phyloP scores from a whole-genome alignment of 2,113 vertebrate genomes.

The Bombycilla garrulus region DNA sequence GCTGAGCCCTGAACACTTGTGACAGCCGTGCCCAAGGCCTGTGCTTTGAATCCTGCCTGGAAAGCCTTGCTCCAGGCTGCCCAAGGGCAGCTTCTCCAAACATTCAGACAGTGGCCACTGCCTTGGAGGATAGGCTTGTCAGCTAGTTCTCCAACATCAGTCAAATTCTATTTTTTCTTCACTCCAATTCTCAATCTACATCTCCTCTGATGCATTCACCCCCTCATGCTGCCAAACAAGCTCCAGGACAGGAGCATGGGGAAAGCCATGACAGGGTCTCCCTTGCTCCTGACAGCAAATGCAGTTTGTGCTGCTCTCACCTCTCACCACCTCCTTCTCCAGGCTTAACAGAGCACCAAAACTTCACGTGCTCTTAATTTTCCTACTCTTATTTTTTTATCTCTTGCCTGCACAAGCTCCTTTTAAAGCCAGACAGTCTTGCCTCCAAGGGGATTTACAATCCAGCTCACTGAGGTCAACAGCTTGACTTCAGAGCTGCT shows the following conservation, averaged over 20 bases:
- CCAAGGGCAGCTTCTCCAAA: background rate
- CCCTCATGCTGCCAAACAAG: background rate
- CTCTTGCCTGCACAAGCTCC: background rate
- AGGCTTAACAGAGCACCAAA: accelerated
- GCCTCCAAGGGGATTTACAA: background rate
- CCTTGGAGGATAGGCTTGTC: background rate
- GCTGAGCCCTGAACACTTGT: background rate
- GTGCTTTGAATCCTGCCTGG: background rate
- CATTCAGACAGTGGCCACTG: background rate
- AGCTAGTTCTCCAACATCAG: background rate
- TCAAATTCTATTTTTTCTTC: background rate
- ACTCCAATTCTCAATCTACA: background rate
- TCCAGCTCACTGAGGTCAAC: background rate
- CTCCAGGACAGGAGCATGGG: background rate
- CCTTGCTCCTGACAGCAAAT: background rate
- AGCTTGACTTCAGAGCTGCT: background rate
- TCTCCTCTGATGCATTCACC: background rate
- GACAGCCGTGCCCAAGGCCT: background rate
- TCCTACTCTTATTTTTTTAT: background rate
- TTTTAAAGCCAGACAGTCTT: background rate
- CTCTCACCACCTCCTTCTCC: background rate
- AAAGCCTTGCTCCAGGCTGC: background rate
- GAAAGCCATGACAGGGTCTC: background rate
- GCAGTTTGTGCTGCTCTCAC: background rate
- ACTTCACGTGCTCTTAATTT: background rate